These are phyloP conservation scores for Pyrrhosoma nymphula DNA, from an alignment of 2,888 invertebrate species.

Conservation along the genomic window DNA sequence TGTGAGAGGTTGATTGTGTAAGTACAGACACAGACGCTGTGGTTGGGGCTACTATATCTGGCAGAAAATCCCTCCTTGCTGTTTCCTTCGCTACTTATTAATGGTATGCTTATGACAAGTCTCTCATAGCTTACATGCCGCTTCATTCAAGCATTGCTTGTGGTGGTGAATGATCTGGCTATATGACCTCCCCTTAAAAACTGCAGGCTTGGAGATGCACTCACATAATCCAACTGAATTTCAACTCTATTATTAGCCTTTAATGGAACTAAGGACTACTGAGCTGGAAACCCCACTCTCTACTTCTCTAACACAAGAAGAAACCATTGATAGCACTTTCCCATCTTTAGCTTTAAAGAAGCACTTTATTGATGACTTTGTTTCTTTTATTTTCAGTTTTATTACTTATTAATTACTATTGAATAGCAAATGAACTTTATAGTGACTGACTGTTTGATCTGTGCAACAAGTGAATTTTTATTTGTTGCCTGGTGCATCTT, in stretches of 20 bases:
- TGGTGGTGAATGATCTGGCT: not conserved
- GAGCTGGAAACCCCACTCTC: not conserved
- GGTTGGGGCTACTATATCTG: slow-evolving; percentile 89
- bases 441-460: not conserved
- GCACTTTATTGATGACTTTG: slow-evolving; percentile 19
- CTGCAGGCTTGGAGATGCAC: not conserved
- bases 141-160: slow-evolving; percentile 37
- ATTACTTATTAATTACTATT: not conserved
- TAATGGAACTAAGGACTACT: not conserved
- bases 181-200: not conserved
- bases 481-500: not conserved
- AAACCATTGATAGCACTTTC: not conserved
- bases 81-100: slow-evolving; percentile 68
- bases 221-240: not conserved
- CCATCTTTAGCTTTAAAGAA: not conserved
- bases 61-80: slow-evolving; percentile 77
- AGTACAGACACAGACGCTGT: slow-evolving; percentile 79
- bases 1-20: slow-evolving; percentile 99
- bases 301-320: not conserved
- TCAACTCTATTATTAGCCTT: not conserved
- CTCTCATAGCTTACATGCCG: not conserved
- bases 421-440: not conserved
- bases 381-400: slow-evolving; percentile 1
- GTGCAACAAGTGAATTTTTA: not conserved
- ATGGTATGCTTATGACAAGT: slow-evolving; percentile 59